Percentiles rank a stretch among this genome's conserved stretches.
These are phyloP conservation scores for Leptodirus hochenwartii DNA, from an alignment of 2,888 invertebrate species.

Conservation along the genomic window DNA sequence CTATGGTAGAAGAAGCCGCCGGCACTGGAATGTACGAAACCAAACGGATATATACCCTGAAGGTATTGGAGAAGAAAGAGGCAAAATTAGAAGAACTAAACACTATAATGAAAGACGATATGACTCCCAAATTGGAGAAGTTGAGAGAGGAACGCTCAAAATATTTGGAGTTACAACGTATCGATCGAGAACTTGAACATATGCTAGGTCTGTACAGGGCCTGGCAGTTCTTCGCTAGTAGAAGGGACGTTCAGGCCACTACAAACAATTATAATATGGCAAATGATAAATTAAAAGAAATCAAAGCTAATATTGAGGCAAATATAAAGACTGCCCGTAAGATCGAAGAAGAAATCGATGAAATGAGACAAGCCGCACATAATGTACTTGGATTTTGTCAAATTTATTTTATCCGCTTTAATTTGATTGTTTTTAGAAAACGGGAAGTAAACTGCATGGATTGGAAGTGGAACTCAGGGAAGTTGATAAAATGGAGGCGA, in stretches of 20 bases:
- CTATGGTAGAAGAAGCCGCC: slow-evolving; percentile 98
- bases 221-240: slow-evolving; percentile 42
- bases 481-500: slow-evolving; percentile 48
- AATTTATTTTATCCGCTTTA: too few species aligned
- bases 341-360: slow-evolving; percentile 1
- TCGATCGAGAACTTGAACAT: slow-evolving; percentile 69
- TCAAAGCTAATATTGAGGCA: not conserved
- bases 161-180: slow-evolving; percentile 75
- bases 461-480: slow-evolving; percentile 44
- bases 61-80: slow-evolving; percentile 84
- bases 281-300: not conserved
- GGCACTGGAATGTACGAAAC: slow-evolving; percentile 94
- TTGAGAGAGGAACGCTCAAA: slow-evolving; percentile 68
- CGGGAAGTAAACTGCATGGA: slow-evolving; percentile 23
- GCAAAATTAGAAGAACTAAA: slow-evolving; percentile 74
- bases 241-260: slow-evolving; percentile 1
- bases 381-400: not conserved
- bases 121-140: slow-evolving; percentile 76
- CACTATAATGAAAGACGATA: slow-evolving; percentile 63
- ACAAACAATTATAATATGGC: not conserved
- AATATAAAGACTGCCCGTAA: not conserved
- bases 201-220: slow-evolving; percentile 55
- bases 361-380: not conserved
- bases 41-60: slow-evolving; percentile 73
- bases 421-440: not conserved